Conservation (phyloP, 1,140 invertebrate species). For the Drosophila chauvacae region DNA sequence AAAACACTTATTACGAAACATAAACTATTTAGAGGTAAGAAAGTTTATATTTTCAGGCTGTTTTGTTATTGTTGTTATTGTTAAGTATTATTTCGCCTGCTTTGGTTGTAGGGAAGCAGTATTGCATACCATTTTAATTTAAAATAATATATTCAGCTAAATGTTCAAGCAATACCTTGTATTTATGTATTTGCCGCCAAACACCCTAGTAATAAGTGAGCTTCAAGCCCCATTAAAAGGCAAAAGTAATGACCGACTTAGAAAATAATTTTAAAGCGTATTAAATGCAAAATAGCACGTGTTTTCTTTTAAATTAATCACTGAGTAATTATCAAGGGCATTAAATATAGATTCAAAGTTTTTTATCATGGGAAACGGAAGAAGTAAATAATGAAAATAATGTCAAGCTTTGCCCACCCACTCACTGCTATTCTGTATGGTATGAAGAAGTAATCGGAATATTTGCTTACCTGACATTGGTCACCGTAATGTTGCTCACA, state of each 20-base stretch:
- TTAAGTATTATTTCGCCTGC: neutral
- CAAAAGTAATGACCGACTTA: conserved; percentile 3
- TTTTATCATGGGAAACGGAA: neutral
- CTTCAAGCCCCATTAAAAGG: neutral
- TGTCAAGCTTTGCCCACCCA: too few relatives aligned
- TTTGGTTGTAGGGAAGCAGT: neutral
- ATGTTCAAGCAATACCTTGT: neutral
- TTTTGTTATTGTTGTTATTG: neutral
- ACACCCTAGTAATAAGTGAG: neutral
- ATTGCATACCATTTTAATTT: too few relatives aligned
- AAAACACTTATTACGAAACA: neutral
- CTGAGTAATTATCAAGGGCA: neutral
- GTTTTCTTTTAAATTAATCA: neutral
- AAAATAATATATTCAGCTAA: neutral
- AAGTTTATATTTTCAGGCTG: neutral
- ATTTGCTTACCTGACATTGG: conserved; percentile 88
- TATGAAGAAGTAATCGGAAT: neutral
- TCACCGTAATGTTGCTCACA: conserved; percentile 91
- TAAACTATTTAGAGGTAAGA: neutral
- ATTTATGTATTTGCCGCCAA: neutral
- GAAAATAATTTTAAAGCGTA: neutral
- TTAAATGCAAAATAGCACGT: neutral
- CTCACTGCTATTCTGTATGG: neutral
- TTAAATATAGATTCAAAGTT: neutral
- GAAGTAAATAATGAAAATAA: too few relatives aligned